phyloP scores from a whole-genome alignment of 1,140 invertebrate species.

The Eueides isabella region DNA sequence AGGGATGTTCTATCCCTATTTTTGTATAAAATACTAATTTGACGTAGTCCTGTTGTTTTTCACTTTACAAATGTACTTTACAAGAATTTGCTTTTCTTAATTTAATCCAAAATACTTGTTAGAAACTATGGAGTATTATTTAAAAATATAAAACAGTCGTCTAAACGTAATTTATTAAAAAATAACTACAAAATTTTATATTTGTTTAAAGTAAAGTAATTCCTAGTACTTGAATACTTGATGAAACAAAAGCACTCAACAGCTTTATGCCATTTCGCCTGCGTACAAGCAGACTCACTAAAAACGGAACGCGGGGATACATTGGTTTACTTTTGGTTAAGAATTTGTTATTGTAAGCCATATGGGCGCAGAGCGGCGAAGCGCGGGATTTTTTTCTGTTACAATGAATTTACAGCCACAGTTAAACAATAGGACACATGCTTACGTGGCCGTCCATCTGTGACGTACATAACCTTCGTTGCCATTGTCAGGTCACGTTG shows the following conservation, averaged over 20 bases:
- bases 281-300: conserved; percentile 61
- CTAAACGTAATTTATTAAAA: not conserved
- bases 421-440: conserved; percentile 79
- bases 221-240: conserved; percentile 49
- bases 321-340: conserved; percentile 79
- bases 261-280: conserved; percentile 69
- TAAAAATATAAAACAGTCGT: not conserved
- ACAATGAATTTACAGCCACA: conserved; percentile 69
- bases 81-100: too few species aligned
- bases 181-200: conserved; percentile 29
- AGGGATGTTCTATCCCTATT: not conserved
- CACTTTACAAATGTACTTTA: too few species aligned
- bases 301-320: conserved; percentile 70
- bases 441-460: conserved; percentile 63
- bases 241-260: conserved; percentile 68
- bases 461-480: conserved; percentile 34
- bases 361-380: conserved; percentile 69
- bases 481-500: conserved; percentile 40
- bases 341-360: conserved; percentile 81
- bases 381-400: conserved; percentile 67
- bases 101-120: too few species aligned
- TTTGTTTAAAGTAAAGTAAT: conserved; percentile 51
- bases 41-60: too few species aligned
- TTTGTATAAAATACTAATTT: too few species aligned
- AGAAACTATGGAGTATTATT: too few species aligned